phyloP scores from a whole-genome alignment of 2,113 vertebrate species.

The Turdus rufiventris region DNA sequence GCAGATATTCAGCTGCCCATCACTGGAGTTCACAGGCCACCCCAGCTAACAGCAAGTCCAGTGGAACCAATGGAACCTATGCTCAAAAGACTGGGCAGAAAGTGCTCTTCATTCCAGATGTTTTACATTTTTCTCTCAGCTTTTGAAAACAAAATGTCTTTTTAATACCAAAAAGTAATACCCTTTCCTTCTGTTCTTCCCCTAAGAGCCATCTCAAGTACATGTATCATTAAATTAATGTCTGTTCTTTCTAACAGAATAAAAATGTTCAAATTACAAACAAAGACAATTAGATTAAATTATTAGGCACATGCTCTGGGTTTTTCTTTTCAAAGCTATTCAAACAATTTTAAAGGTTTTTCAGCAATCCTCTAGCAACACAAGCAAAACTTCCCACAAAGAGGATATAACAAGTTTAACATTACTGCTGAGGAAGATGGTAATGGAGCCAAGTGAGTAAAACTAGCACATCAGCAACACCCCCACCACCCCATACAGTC shows the following conservation, averaged over 20 bases:
- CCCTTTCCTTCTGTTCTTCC: not conserved
- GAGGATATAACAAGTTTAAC: slow-evolving; percentile 21
- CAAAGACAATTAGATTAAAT: slow-evolving; percentile 27
- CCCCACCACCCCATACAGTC: accelerated
- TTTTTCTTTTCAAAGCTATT: slow-evolving; percentile 12
- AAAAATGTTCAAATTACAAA: not conserved
- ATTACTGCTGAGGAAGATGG: not conserved
- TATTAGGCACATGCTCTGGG: not conserved
- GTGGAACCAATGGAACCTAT: not conserved
- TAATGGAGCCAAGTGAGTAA: not conserved
- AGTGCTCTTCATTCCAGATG: slow-evolving; percentile 23
- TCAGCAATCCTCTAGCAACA: not conserved
- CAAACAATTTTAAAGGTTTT: slow-evolving; percentile 20
- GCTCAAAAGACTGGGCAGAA: not conserved
- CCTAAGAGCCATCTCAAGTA: not conserved
- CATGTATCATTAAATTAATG: not conserved
- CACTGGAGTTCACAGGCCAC: not conserved
- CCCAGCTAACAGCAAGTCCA: not conserved
- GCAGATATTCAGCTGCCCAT: not conserved
- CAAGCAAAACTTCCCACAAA: slow-evolving; percentile 28
- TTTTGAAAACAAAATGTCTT: slow-evolving; percentile 46
- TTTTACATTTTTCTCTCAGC: slow-evolving; percentile 31
- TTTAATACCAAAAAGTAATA: slow-evolving; percentile 43
- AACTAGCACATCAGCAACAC: not conserved
- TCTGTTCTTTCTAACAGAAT: not conserved